Evolutionary conservation across 35 echinoderm and acorn worm species (phyloP), one percentile per base, ranked within the genome.

Genomic region (Patiria miniata): DNA sequence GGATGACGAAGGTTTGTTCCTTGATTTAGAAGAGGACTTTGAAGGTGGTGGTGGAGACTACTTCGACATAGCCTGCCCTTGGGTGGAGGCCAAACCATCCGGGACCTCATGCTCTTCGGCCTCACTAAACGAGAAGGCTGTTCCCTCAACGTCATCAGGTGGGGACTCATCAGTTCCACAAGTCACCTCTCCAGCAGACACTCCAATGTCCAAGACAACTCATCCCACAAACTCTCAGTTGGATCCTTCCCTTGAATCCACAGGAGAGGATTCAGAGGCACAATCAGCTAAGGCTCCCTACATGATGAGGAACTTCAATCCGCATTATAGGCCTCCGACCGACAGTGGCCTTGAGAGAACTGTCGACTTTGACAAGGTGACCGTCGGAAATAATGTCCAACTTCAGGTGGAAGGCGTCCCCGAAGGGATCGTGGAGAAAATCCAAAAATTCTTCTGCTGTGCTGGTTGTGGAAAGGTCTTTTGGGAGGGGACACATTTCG

Each of bases 401-500:
- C 40, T 93, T 32, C 91, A 93, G 51, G 55, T 89, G 9, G 81
- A 88, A 23, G 32, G 36, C 39, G 32, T 93, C 21, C 86, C 79
- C 7, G 81, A 65, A 19, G 68, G 81, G 28, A 82, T 88, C 39
- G 56, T 93, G n/a, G 34, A 83, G 1, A 34, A 69, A 28, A 23
- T 93, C 12, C 80, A 89, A 7, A 32, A 40, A 0, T 93, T 93
- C 68, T 93, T 73, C 40, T 61, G 50, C 19, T 93, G 91, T 50
- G 37, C 86, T 54, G 33, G 15, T 1, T 93, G 91, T 85, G 91
- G 91, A 8, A 93, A 93, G 73, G 69, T 84, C 38, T 93, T 83
- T 30, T 93, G 91, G 91, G 91, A 93, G 38, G 91, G 91, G 8
- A 89, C 76, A n/a, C 91, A 93, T 40, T 93, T 78, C 47, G 30